A percentile compares a stretch with the other conserved stretches of the same genome.
Evolutionary conservation across 2,113 vertebrate genomes (phyloP).

Genomic region (Pseudonaja textilis): DNA sequence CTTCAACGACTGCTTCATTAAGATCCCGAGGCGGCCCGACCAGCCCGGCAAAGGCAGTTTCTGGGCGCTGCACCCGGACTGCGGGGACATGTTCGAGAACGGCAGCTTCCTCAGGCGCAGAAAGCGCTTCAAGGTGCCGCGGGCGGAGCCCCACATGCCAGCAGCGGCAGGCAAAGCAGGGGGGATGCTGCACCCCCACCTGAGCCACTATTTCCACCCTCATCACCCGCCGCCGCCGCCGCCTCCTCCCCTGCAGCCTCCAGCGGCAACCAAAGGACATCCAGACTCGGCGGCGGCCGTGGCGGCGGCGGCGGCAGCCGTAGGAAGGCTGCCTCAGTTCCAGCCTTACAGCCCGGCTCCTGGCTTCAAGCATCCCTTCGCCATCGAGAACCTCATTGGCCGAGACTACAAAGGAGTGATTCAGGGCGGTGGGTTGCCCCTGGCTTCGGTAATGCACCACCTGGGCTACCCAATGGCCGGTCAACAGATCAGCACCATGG

Average conservation of each 20-base stretch:
- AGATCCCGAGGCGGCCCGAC: slow-evolving; percentile 88
- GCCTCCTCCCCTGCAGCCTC: background rate
- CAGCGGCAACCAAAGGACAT: slow-evolving; percentile 24
- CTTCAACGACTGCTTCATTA: slow-evolving; percentile 94
- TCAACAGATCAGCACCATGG: slow-evolving; percentile 87
- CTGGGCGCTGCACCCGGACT: slow-evolving; percentile 92
- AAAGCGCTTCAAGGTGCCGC: slow-evolving; percentile 89
- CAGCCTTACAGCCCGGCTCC: slow-evolving; percentile 70
- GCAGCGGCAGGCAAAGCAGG: slow-evolving; percentile 49
- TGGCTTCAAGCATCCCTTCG: slow-evolving; percentile 92
- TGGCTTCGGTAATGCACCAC: slow-evolving; percentile 95
- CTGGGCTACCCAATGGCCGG: slow-evolving; percentile 89
- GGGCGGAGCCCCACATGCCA: slow-evolving; percentile 77
- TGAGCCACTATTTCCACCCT: slow-evolving; percentile 86
- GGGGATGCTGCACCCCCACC: slow-evolving; percentile 72
- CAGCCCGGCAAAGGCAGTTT: slow-evolving; percentile 92
- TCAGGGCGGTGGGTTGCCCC: slow-evolving; percentile 83
- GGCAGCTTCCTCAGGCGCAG: slow-evolving; percentile 88
- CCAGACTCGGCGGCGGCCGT: slow-evolving; percentile 51
- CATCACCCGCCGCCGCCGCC: slow-evolving; percentile 59
- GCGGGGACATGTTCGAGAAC: slow-evolving; percentile 94
- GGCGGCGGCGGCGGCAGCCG: slow-evolving; percentile 66
- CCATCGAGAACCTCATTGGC: slow-evolving; percentile 73
- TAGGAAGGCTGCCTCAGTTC: slow-evolving; percentile 85
- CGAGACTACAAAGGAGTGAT: slow-evolving; percentile 94